phyloP scores from a whole-genome alignment of 2,113 vertebrate genomes.

The Regulus satrapa region DNA sequence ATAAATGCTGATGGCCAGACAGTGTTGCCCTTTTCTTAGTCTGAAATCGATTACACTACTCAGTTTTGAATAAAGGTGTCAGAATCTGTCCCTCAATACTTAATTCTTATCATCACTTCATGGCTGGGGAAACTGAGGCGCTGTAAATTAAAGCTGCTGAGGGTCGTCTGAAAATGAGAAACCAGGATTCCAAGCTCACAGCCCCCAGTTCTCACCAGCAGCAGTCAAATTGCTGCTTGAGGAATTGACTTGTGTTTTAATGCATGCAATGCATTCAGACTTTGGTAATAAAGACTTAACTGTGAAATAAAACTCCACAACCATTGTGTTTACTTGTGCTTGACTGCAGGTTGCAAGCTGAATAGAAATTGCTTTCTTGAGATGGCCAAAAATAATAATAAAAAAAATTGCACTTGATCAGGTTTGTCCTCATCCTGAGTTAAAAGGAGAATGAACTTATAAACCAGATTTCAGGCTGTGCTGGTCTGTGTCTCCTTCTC shows the following conservation, averaged over 20 bases:
- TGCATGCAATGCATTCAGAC: background rate
- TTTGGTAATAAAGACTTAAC: background rate
- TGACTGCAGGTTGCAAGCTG: background rate
- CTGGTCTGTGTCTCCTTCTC: background rate
- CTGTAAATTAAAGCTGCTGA: background rate
- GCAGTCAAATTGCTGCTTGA: background rate
- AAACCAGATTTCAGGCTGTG: background rate
- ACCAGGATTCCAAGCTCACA: background rate
- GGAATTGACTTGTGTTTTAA: background rate
- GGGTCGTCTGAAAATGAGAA: background rate
- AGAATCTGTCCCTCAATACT: background rate
- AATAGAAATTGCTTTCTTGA: conserved; percentile 22
- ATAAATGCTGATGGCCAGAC: background rate
- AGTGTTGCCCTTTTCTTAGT: background rate
- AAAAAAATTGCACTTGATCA: background rate
- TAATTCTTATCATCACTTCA: background rate
- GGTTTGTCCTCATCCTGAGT: background rate
- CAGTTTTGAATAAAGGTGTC: background rate
- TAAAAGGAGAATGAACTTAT: background rate
- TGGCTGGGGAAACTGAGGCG: conserved; percentile 1
- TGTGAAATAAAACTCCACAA: conserved; percentile 27
- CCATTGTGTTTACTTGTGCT: conserved; percentile 8
- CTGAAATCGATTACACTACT: background rate
- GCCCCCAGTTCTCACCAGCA: background rate
- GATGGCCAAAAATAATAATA: background rate